phyloP scores from a whole-genome alignment of 1,140 invertebrate species.

The Macrobrachium rosenbergii region DNA sequence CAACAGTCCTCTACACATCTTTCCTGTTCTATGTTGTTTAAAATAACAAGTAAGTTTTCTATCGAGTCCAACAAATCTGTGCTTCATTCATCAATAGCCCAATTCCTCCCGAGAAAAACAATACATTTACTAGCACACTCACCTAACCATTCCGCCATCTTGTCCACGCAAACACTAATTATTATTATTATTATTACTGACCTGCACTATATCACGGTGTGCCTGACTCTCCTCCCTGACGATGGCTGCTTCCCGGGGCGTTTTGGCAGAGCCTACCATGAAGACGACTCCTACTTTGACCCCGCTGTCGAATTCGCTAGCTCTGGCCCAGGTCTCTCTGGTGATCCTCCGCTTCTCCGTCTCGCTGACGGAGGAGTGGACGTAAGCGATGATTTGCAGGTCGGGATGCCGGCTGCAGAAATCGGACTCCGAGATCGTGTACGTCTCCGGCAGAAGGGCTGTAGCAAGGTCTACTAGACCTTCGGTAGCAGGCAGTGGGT shows the following conservation, averaged over 20 bases:
- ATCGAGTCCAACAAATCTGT: too few species aligned
- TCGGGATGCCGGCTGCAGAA: conserved; percentile 40
- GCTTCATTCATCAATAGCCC: too few species aligned
- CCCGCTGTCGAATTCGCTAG: background rate
- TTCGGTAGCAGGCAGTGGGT: too few species aligned
- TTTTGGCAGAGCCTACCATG: conserved; percentile 48
- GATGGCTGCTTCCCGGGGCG: conserved; percentile 2
- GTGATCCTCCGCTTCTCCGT: conserved; percentile 45
- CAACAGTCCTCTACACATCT: too few species aligned
- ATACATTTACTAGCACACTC: background rate
- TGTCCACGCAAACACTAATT: background rate
- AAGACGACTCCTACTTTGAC: conserved; percentile 43
- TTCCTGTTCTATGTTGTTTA: too few species aligned
- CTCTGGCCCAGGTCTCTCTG: conserved; percentile 43
- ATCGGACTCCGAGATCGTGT: conserved; percentile 40
- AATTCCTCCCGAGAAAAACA: too few species aligned
- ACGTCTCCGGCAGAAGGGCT: conserved; percentile 18
- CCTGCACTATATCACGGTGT: conserved; percentile 51
- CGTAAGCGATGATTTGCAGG: conserved; percentile 51
- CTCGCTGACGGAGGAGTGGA: conserved; percentile 47
- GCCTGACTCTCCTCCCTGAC: conserved; percentile 28
- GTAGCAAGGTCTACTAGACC: too few species aligned
- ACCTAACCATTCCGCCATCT: background rate
- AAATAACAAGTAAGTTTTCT: too few species aligned
- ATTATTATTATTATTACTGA: too few species aligned